Evolutionary conservation across 92 coral and sea anemone species (phyloP).

Genomic region (Hydrozoanthus gracilis): DNA sequence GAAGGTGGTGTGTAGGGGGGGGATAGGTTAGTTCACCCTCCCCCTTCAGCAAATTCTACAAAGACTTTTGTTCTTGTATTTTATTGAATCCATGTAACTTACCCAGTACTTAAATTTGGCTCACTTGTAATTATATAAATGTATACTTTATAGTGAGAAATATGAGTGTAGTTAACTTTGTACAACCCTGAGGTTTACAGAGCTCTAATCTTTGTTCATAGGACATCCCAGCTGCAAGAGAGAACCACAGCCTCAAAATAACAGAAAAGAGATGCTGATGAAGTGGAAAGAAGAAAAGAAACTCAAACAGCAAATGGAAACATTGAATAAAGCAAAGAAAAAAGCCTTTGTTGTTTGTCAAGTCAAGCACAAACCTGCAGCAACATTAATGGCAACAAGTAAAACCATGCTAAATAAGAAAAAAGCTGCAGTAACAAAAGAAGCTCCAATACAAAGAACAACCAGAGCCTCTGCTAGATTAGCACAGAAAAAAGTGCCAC

Average conservation of each 20-base stretch:
- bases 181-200: neutral
- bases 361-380: slow-evolving; percentile 57
- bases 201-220: neutral
- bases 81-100: too few relatives aligned
- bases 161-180: neutral
- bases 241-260: slow-evolving; percentile 48
- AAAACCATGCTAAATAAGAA: slow-evolving; percentile 32
- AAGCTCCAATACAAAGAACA: slow-evolving; percentile 34
- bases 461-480: slow-evolving; percentile 78
- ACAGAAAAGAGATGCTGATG: slow-evolving; percentile 67
- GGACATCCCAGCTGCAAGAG: neutral
- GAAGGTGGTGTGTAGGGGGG: too few relatives aligned
- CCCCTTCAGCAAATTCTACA: too few relatives aligned
- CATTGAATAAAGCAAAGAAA: slow-evolving; percentile 57
- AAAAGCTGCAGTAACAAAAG: neutral
- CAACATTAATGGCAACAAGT: slow-evolving; percentile 32
- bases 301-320: slow-evolving; percentile 61
- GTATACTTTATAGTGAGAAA: too few relatives aligned
- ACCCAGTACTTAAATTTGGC: too few relatives aligned
- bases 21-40: too few relatives aligned
- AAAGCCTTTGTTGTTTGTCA: slow-evolving; percentile 81
- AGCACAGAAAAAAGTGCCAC: slow-evolving; percentile 44
- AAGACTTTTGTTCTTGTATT: too few relatives aligned
- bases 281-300: slow-evolving; percentile 87
- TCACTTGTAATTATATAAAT: too few relatives aligned